Evolutionary conservation across 2,797 vertebrate genomes (phyloP), one percentile per base, ranked within the genome.

Genomic region (Lagocephalus sceleratus): DNA sequence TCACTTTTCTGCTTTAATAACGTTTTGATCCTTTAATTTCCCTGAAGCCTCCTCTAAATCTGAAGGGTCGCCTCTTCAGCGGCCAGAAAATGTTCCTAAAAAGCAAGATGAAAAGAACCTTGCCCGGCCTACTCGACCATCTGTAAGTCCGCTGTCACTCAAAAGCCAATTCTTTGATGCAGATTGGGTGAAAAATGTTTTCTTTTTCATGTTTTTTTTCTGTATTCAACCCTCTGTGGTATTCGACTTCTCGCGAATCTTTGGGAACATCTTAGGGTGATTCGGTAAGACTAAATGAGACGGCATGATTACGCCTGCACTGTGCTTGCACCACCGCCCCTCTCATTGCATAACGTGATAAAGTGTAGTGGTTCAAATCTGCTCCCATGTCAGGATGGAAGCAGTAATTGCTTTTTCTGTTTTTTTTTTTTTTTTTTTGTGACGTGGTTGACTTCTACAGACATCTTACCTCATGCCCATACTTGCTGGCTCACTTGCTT

Each of bases 51-150:
- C 94, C n/a, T 92, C 92, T 46, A 94, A 94, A 73, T 91, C 93
- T 57, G 94, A 95, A 69, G 91, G 89, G 46, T 89, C 92, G 1
- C 92, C 92, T 7, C 82, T 93, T 63, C 90, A 93, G 54, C 90
- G 92, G 1, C 91, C 89, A n/a, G 93, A 92, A 48, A 90, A 88
- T 51, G 48, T 86, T 77, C 85, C 83, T 73, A 91, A 89, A 84
- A 94, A 92, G 56, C 78, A 74, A 0, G 94, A 94, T 2, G 94
- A 96, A 71, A 94, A 93, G 80, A 96, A 94, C 85, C 3, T 76
- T 2, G 76, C 83, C 60, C 80, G 93, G 49, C 93, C 93, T 0
- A 89, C 90, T 60, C 88, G 94, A 68, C 94, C 94, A 3, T 92
- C 94, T 60, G 94, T 96, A 83, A 94, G 94, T 92, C 38, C 29